phyloP scores from a whole-genome alignment of 2,888 invertebrate species.

The Acanthacorydalis orientalis region DNA sequence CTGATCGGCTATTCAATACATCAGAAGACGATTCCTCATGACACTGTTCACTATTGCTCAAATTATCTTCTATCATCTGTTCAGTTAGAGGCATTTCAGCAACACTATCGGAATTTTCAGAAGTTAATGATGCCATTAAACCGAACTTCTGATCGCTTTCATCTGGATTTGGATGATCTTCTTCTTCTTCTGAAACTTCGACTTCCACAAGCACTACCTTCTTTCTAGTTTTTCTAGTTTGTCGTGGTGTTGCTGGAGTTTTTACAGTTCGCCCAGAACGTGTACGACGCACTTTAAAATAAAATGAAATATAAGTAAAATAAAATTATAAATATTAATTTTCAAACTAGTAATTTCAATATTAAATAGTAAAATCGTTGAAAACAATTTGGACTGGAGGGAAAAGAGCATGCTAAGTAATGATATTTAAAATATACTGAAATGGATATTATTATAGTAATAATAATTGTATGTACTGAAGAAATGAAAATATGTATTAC shows the following conservation, averaged over 20 bases:
- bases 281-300: conserved; percentile 32
- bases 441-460: too few species aligned
- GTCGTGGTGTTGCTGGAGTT: conserved; percentile 18
- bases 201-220: conserved; percentile 27
- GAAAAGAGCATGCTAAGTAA: neutral
- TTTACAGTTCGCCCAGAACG: conserved; percentile 34
- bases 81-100: neutral
- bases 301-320: neutral
- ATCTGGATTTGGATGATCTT: conserved; percentile 18
- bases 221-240: conserved; percentile 23
- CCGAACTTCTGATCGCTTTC: neutral
- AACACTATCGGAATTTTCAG: neutral
- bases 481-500: too few species aligned
- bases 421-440: neutral
- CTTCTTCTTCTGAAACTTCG: conserved; percentile 27
- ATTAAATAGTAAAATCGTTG: too few species aligned
- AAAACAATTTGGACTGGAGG: too few species aligned
- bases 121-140: neutral
- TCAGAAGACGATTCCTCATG: neutral
- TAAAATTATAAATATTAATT: neutral
- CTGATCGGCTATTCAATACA: conserved; percentile 4
- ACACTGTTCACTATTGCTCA: neutral
- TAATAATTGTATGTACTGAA: too few species aligned
- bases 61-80: neutral
- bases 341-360: neutral